Evolutionary conservation across 1,140 invertebrate genomes (phyloP), one percentile per base, ranked within the genome.

Genomic region (Physella acuta): DNA sequence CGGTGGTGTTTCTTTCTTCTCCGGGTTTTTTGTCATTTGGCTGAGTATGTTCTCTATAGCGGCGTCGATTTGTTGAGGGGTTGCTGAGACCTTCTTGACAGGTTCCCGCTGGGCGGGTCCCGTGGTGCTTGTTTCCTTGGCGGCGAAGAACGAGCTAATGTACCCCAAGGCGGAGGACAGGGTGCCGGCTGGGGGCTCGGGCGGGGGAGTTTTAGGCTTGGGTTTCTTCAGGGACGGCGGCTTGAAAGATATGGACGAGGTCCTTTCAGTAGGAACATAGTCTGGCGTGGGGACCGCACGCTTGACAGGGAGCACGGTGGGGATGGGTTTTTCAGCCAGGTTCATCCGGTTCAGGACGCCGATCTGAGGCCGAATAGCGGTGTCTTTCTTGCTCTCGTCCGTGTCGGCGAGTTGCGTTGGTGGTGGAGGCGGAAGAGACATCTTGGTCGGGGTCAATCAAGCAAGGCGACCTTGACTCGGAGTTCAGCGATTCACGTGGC

Each of bases 221-320:
- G 64, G n/a, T 20, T 55, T 56, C 28, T 31, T 31, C 30, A 20
- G 2, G 20, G 20, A 31, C 14, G 52, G 52, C 11, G 64, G 2
- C 36, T 56, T 66, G 53, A 37, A 66, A 2, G 64, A 66, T 1
- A 26, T 24, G 28, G 52, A 1, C n/a, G 64, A 66, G 20, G 64
- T 66, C 28, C 64, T 28, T 44, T 66, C 64, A 2, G 34, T 66
- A 33, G 64, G 49, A 11, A 34, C n/a, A 34, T 31, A 53, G 2
- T 65, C 49, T 2, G 61, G 39, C 3, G 24, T 26, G 4, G 11
- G 37, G n/a, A n/a, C n/a, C n/a, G n/a, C n/a, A n/a, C n/a, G n/a
- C n/a, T n/a, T n/a, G n/a, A n/a, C n/a, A n/a, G n/a, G n/a, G n/a
- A n/a, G n/a, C n/a, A n/a, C n/a, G n/a, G n/a, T n/a, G n/a, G n/a